phyloP scores from a whole-genome alignment of 2,888 invertebrate genomes.

The Acronicta alni region DNA sequence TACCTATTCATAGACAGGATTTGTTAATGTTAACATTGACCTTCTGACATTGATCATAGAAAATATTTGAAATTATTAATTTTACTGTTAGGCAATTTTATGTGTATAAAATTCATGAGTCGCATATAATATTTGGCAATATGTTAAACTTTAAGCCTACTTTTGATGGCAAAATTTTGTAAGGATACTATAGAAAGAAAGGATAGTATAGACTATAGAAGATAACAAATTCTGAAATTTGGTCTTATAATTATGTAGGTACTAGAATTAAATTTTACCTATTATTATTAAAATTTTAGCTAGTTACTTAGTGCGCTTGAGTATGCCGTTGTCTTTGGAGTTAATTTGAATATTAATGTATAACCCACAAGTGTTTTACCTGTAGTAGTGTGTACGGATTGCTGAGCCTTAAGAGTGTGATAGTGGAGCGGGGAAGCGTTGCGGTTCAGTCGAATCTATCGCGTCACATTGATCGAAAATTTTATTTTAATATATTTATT shows the following conservation, averaged over 20 bases:
- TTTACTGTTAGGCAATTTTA: constrained; percentile 5
- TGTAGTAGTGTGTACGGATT: constrained; percentile 31
- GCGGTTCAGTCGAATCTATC: constrained; percentile 19
- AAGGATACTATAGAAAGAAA: background rate
- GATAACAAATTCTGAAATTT: background rate
- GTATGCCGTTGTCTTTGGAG: constrained; percentile 50
- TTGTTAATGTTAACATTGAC: constrained; percentile 18
- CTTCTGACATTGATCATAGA: constrained; percentile 10
- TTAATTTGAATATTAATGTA: constrained; percentile 56
- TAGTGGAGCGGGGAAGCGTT: constrained; percentile 33
- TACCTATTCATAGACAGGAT: background rate
- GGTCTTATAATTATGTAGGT: too few species aligned
- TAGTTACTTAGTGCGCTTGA: constrained; percentile 16
- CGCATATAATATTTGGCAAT: background rate
- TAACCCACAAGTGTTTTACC: constrained; percentile 39
- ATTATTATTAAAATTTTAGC: constrained; percentile 20
- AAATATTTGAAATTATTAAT: constrained; percentile 5
- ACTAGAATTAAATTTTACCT: too few species aligned
- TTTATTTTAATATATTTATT: too few species aligned
- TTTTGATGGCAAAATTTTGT: background rate
- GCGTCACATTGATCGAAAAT: background rate
- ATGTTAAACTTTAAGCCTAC: background rate
- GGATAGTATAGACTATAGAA: too few species aligned
- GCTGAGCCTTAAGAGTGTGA: constrained; percentile 16
- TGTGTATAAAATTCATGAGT: constrained; percentile 5